Base-by-base conservation (phyloP, 2,797 vertebrate species). In the Onychomys arenicola region DNA sequence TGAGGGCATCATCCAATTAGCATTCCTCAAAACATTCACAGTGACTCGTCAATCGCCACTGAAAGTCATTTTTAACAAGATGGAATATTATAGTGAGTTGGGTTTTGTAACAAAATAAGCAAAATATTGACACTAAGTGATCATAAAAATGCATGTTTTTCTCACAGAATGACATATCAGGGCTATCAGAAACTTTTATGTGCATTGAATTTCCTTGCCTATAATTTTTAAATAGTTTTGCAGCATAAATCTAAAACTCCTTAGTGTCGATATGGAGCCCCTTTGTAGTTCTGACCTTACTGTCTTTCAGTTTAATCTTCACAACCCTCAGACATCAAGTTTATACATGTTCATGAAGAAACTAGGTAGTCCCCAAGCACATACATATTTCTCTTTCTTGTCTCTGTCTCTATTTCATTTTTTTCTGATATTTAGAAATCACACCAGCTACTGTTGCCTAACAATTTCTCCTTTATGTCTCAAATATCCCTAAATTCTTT, bases 81-180 rank as follows among this genome's bases (percentile, higher is more conserved):
- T 46, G 34, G 92, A 85, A 52, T 55, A 88, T 91, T 81, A 61
- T 17, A 63, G 46, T 10, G 55, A 16, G 9, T 27, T 80, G 8
- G 16, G 43, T 63, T 76, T 71, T 91, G 80, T 46, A 61, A 92
- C 27, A 94, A 81, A 95, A 91, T 80, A 78, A 89, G 40, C 14
- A 82, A 46, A 75, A 80, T 63, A 9, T 67, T 55, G 27, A 52
- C 69, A 77, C 75, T 77, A 91, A 88, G 1, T 71, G 73, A 75
- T 75, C 34, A 37, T 82, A 78, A 78, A 88, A 92, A 78, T 27
- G n/a, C 6, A 32, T n/a, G 0, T 3, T 83, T 94, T 84, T 43
- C 23, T 89, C 95, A 77, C 40, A 29, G 13, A 83, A 43, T 27
- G 29, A 7, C 1, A 5, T 21, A 4, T 37, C 3, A 75, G 0